Evolutionary conservation across 2,888 invertebrate species (phyloP), one percentile per base, ranked within the genome.

Genomic region (Serripes groenlandicus): DNA sequence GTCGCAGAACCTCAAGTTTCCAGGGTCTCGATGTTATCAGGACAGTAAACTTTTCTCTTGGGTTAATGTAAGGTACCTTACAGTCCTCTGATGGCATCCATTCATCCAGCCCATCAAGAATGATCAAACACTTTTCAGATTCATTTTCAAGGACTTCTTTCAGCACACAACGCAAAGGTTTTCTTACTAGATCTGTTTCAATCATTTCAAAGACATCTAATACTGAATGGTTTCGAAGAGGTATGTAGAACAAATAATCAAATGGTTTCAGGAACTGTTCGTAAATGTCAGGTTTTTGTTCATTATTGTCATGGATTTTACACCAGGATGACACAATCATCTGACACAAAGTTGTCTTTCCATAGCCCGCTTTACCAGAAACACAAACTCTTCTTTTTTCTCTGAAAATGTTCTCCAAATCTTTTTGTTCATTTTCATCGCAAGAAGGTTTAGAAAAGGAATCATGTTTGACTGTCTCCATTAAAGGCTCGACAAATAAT

Each of bases 171-270:
- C 28, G 28, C 3, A 23, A 23, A 23, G 56, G 26, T 37, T 72
- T 34, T 30, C 62, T 30, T 7, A 62, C 34, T 18, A 62, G 21
- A 26, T 34, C 32, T 32, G 30, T 34, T 21, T 34, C 34, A 7
- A 72, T 72, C 70, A 70, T 70, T 23, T 70, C 58, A 23, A 58
- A 23, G 28, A 58, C 58, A 58, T 26, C 28, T 4, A n/a, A n/a
- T 3, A 58, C 58, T 58, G 4, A 28, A 26, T 58, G 58, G 28
- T 58, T 58, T 26, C 58, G 9, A 15, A 58, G 58, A 2, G 58
- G 58, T 28, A 58, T 58, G n/a, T 58, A 58, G 28, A 58, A 58
- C 58, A 58, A 4, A 58, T 28, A 58, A 5, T 58, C 58, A 58
- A 58, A 58, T 28, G 58, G 28, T 15, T n/a, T 23, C 26, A 58